Conservation (phyloP, 2,888 invertebrate genomes). For the Nomada goodeniana region DNA sequence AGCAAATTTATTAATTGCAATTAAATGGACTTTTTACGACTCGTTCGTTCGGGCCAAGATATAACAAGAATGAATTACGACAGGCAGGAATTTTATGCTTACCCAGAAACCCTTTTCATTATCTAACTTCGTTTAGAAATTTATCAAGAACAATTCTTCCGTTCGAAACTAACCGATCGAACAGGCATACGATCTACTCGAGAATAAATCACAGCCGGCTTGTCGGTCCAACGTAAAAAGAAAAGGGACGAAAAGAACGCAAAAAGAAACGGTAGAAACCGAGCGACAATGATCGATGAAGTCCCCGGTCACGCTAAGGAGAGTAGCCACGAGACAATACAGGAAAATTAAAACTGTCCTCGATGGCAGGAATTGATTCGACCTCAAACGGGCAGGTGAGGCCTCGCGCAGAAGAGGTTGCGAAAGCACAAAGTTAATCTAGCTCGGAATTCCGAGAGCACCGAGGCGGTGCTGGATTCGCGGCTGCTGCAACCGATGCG, state of each 20-base stretch:
- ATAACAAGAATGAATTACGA: no score
- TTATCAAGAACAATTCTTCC: no score
- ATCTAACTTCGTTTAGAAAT: no score
- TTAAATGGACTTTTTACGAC: no score
- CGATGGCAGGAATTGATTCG: conserved; percentile 55
- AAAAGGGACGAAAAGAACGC: neutral
- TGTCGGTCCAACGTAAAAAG: neutral
- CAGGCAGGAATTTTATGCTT: no score
- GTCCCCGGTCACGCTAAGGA: neutral
- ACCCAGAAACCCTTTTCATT: no score
- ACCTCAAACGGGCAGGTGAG: conserved; percentile 37
- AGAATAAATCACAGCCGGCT: conserved; percentile 15
- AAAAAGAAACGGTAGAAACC: neutral
- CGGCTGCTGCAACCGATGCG: conserved; percentile 57
- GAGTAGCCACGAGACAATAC: conserved; percentile 39
- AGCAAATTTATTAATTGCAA: no score
- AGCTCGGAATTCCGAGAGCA: conserved; percentile 68
- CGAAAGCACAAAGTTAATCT: conserved; percentile 63
- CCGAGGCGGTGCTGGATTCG: conserved; percentile 47
- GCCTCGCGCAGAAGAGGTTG: conserved; percentile 21
- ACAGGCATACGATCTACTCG: neutral
- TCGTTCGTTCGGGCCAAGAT: no score
- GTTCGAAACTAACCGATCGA: neutral
- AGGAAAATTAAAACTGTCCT: conserved; percentile 56
- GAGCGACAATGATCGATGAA: conserved; percentile 39